Evolutionary conservation across 1,140 invertebrate species (phyloP).

Genomic region (Zaprionus taronus): DNA sequence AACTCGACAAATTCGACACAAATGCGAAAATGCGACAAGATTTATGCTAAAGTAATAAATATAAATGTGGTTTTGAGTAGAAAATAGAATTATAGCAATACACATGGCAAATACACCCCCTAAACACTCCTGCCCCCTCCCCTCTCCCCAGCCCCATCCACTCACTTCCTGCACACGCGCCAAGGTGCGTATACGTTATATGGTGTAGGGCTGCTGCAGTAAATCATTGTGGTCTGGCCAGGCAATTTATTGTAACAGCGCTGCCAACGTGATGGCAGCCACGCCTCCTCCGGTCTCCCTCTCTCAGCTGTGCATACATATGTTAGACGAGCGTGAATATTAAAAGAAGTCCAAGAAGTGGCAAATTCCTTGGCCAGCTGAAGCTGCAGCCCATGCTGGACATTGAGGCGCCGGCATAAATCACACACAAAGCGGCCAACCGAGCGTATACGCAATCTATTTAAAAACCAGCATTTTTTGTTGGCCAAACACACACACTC

Average conservation of each 20-base stretch:
- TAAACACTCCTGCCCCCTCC: neutral
- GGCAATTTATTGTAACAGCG: constrained; percentile 69
- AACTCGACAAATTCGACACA: constrained; percentile 82
- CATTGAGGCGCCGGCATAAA: constrained; percentile 74
- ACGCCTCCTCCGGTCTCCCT: neutral
- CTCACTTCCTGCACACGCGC: constrained; percentile 1
- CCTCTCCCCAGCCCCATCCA: neutral
- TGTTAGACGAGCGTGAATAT: constrained; percentile 77
- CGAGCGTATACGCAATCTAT: constrained; percentile 76
- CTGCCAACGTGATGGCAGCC: constrained; percentile 5
- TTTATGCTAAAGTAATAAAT: constrained; percentile 82
- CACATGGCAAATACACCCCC: constrained; percentile 25
- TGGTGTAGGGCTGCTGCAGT: constrained; percentile 54
- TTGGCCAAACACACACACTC: constrained; percentile 17
- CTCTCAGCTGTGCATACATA: constrained; percentile 61
- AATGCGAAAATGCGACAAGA: constrained; percentile 82
- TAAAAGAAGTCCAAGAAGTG: constrained; percentile 78
- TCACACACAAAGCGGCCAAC: constrained; percentile 58
- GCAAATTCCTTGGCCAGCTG: constrained; percentile 62
- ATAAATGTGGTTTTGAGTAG: constrained; percentile 82
- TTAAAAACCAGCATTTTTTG: constrained; percentile 62
- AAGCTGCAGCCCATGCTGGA: constrained; percentile 41
- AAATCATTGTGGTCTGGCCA: constrained; percentile 76
- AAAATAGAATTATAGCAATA: constrained; percentile 81
- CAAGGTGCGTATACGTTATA: constrained; percentile 60